phyloP scores from a whole-genome alignment of 2,888 invertebrate species.

The Nasonia oneida region DNA sequence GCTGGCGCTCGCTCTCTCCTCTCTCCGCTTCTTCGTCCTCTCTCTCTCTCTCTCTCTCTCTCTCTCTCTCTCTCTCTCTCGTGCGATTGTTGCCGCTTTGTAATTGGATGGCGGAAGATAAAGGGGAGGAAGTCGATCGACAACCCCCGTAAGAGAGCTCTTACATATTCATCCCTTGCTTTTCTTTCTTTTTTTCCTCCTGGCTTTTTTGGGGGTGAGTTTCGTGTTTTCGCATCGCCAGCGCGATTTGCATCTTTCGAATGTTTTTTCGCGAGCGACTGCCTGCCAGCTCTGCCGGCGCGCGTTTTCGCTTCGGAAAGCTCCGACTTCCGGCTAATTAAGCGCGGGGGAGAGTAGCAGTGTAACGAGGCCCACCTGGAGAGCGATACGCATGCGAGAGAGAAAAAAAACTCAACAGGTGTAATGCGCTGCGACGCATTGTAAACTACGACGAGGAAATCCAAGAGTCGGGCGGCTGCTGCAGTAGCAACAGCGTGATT shows the following conservation, averaged over 20 bases:
- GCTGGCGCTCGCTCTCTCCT: constrained; percentile 48
- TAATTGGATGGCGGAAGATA: constrained; percentile 52
- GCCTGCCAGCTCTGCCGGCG: no score
- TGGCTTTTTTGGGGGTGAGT: not conserved
- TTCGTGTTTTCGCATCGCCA: not conserved
- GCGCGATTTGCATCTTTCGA: not conserved
- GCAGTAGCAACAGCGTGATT: constrained; percentile 69
- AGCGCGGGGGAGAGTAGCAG: not conserved
- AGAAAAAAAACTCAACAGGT: not conserved
- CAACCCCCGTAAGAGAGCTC: constrained; percentile 43
- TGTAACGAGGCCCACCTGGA: no score
- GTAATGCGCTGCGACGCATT: not conserved
- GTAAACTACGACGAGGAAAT: not conserved
- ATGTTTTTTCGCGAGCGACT: not conserved
- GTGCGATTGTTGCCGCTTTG: constrained; percentile 62
- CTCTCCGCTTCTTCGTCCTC: constrained; percentile 56
- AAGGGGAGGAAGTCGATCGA: constrained; percentile 57
- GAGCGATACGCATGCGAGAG: not conserved
- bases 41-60: constrained; percentile 41
- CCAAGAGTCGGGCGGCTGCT: not conserved
- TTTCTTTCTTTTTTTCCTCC: not conserved
- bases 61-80: constrained; percentile 51
- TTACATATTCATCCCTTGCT: constrained; percentile 50
- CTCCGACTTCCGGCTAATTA: not conserved
- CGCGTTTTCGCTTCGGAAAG: not conserved